phyloP scores from a whole-genome alignment of 2,797 vertebrate species.

The Margarornis squamiger region DNA sequence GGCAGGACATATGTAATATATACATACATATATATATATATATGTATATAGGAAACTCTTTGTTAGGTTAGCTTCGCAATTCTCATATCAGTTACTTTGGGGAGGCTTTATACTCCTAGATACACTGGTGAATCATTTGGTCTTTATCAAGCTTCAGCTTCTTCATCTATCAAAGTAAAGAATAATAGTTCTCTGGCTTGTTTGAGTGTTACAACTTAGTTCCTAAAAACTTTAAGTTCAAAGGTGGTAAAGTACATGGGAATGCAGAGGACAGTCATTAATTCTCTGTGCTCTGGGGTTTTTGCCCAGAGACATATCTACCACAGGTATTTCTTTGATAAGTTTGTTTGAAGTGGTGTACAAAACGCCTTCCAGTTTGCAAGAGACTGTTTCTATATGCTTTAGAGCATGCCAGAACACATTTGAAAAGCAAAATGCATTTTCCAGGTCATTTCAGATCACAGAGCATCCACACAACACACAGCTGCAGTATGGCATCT shows the following conservation, averaged over 20 bases:
- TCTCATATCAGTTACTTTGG: background rate
- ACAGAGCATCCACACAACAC: background rate
- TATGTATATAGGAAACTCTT: background rate
- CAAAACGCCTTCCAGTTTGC: background rate
- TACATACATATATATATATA: too few relatives aligned
- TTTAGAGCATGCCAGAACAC: conserved; percentile 31
- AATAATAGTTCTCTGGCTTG: background rate
- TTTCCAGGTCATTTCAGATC: conserved; percentile 37
- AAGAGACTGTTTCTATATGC: background rate
- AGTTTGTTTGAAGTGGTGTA: conserved; percentile 37
- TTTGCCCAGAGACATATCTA: conserved; percentile 11
- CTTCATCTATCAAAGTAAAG: background rate
- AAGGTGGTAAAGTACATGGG: background rate
- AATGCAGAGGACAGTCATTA: conserved; percentile 27
- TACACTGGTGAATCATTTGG: background rate
- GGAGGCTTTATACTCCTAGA: background rate
- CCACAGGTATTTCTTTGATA: conserved; percentile 57
- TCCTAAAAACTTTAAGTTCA: background rate
- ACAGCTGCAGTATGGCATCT: background rate
- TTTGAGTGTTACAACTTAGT: background rate
- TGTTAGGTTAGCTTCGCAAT: background rate
- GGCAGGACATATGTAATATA: background rate
- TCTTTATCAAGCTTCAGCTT: background rate
- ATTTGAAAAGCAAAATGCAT: conserved; percentile 26
- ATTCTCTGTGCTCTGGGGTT: background rate